Evolutionary conservation across 2,113 vertebrate genomes (phyloP), one percentile per base, ranked within the genome.

Genomic region (Hassar affinis): DNA sequence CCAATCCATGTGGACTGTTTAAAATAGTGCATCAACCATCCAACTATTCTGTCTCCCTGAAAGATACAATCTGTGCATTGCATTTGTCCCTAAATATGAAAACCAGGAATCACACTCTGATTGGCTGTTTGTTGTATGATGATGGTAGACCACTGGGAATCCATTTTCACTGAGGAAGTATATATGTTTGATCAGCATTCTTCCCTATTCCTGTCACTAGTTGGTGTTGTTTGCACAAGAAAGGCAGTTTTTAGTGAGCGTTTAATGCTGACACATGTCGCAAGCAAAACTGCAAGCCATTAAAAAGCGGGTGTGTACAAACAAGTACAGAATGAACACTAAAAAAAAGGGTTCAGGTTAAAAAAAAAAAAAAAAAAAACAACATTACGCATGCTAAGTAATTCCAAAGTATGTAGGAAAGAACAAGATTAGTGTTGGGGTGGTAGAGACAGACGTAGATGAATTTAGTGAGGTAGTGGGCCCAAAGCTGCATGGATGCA

Each of bases 401-500:
- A 87, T 83, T 85, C 77, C 82, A 87, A 83, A 81, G 51, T 82
- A 81, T 78, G 72, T 86, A 82, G 76, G 79, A 56, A 85, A 47
- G 83, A 12, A 66, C 68, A 47, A 62, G 61, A 68, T 78, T 85
- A 85, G 87, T 78, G 68, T 89, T 88, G 87, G 91, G 89, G 90
- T 89, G 90, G 86, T 68, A 78, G 88, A 87, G 87, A 88, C 85
- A 85, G 88, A 88, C 85, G 84, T 87, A 91, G 87, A 87, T 90
- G 89, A 89, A 93, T 90, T 91, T 85, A 88, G 89, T 90, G 89
- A 94, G 94, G 94, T 94, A 92, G 91, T 88, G 91, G 90, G 89
- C 89, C 87, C 91, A 94, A 88, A 89, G 90, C 92, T 91, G 93
- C 93, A 94, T 93, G 88, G 90, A 87, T 87, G 90, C 90, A 91